Conservation (phyloP, 2,888 invertebrate species). For the Oegoconia quadripuncta region DNA sequence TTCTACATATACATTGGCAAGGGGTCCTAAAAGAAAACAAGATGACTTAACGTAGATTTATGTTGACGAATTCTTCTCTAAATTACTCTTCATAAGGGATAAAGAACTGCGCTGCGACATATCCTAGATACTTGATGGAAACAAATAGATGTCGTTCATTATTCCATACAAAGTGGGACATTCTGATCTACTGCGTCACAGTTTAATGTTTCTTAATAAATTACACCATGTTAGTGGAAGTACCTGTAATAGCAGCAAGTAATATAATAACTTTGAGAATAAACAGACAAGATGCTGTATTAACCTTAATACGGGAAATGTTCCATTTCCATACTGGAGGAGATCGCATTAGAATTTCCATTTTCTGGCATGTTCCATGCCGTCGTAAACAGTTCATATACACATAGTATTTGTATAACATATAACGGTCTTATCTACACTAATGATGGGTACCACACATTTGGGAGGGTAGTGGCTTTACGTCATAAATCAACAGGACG, state of each 20-base stretch:
- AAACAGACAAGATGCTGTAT: too few species aligned
- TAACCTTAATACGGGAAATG: too few species aligned
- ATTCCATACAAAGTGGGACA: background rate
- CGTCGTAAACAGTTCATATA: conserved; percentile 11
- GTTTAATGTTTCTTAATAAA: background rate
- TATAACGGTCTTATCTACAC: conserved; percentile 20
- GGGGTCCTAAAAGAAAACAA: conserved; percentile 14
- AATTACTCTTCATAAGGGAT: conserved; percentile 10
- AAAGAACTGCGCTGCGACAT: background rate
- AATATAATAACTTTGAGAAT: too few species aligned
- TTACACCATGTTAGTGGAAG: too few species aligned
- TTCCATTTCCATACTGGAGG: conserved; percentile 5
- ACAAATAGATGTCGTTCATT: conserved; percentile 8
- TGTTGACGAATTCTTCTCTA: conserved; percentile 15
- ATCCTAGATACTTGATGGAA: conserved; percentile 6
- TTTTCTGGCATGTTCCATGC: background rate
- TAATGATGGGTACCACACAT: conserved; percentile 17
- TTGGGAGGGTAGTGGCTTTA: background rate
- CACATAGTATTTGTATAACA: conserved; percentile 14
- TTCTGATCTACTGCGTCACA: background rate
- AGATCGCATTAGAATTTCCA: conserved; percentile 1
- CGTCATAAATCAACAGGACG: conserved; percentile 2
- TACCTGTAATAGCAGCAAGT: too few species aligned
- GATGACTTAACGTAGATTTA: conserved; percentile 19
- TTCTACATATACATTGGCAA: conserved; percentile 2